Conservation (phyloP, 2,113 vertebrate species). For the Engystomops pustulosus region DNA sequence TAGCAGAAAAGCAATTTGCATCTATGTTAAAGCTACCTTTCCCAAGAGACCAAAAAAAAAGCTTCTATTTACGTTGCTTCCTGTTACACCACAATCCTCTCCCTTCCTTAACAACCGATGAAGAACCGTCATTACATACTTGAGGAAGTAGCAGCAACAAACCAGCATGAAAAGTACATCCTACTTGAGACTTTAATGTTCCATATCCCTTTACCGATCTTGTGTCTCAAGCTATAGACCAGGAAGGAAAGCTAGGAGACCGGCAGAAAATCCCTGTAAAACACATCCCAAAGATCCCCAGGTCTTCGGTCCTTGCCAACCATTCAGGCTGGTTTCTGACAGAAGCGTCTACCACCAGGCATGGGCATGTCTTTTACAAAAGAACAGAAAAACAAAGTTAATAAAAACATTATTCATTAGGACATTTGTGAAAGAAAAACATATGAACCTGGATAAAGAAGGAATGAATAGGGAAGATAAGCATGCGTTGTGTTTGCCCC, state of each 20-base stretch:
- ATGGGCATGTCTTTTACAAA: background rate
- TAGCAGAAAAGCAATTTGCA: background rate
- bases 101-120: slow-evolving; percentile 25
- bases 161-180: background rate
- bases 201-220: background rate
- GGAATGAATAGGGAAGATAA: too few relatives aligned
- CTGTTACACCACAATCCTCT: slow-evolving; percentile 27
- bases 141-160: slow-evolving; percentile 16
- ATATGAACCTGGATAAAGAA: background rate
- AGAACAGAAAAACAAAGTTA: background rate
- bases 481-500: too few relatives aligned
- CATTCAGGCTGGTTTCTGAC: background rate
- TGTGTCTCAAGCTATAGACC: background rate
- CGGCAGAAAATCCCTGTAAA: background rate
- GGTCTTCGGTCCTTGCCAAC: background rate
- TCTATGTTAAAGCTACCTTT: background rate
- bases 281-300: background rate
- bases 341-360: background rate
- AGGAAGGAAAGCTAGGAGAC: background rate
- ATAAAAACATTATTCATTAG: background rate
- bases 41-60: slow-evolving; percentile 2
- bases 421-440: background rate
- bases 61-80: slow-evolving; percentile 30
- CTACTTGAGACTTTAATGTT: background rate
- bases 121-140: slow-evolving; percentile 19